phyloP scores from a whole-genome alignment of 2,797 vertebrate species.

The Spinus pinus region DNA sequence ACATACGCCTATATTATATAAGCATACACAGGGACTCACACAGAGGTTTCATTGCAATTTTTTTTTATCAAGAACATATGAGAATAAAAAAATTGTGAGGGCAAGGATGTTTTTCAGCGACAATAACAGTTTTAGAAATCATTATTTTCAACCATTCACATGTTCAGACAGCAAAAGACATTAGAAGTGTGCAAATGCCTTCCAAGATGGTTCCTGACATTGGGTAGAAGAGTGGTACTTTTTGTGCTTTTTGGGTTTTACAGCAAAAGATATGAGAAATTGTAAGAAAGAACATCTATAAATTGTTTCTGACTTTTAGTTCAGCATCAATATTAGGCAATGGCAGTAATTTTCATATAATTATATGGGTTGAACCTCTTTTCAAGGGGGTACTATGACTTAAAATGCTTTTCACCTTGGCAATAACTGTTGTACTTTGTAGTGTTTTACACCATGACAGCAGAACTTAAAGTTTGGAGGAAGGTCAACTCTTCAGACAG shows the following conservation, averaged over 20 bases:
- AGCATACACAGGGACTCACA: rapidly evolving
- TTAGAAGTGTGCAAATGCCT: neutral
- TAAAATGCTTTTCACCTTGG: neutral
- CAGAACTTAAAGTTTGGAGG: neutral
- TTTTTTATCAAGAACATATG: neutral
- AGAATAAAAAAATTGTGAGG: neutral
- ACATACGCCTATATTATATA: neutral
- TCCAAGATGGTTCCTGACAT: neutral
- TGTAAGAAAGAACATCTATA: neutral
- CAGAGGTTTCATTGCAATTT: neutral
- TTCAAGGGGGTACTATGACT: neutral
- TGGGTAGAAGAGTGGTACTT: neutral
- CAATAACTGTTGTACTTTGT: neutral
- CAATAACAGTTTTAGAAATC: neutral
- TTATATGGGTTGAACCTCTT: neutral
- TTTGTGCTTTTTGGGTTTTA: neutral
- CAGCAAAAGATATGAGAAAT: neutral
- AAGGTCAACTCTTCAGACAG: neutral
- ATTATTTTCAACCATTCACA: neutral
- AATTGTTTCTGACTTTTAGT: neutral
- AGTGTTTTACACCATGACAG: neutral
- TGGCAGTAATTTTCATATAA: neutral
- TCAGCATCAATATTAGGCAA: neutral
- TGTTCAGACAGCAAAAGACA: neutral
- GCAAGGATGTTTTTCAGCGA: neutral